Base-by-base conservation (phyloP, 1,140 invertebrate species). In the Hycleus cichorii region DNA sequence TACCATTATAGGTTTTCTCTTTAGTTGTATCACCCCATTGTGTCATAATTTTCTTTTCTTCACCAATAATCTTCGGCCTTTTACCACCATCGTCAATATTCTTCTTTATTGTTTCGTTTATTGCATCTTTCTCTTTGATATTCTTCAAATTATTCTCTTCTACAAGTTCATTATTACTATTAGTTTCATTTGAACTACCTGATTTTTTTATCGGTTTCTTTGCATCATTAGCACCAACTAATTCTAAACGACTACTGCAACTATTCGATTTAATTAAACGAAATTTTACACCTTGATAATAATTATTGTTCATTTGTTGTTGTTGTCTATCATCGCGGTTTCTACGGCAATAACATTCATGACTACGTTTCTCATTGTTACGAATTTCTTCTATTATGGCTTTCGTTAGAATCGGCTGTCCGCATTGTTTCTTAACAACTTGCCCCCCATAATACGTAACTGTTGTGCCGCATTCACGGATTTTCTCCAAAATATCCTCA, bases 391-490 rank as follows among this genome's bases (percentile, higher is more conserved):
- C 80, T 78, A 84, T 84, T 53, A 84, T 85, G 2, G 81, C 80
- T 71, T 82, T 83, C 5, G 74, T 76, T 47, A 76, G 75, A 6
- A 80, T 80, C 9, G 81, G 73, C 6, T 83, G 82, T 1, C 82
- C 81, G 51, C 79, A 79, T 68, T 81, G 81, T 10, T 80, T 83
- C 62, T 87, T 83, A 5, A 91, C 78, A 9, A 92, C 85, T 68
- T 87, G 84, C 2, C 89, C 89, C 0, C 90, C 90, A 63, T 91
- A 92, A 69, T 92, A 93, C 3, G 90, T 93, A 1, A 92, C 82
- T 4, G 88, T 88, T 0, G 89, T 90, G 4, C 90, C 91, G 65
- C 83, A 89, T 67, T 90, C 89, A 45, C 90, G 79, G 62, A 93
- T 91, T 75, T 90, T 91, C 60, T 87, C 83, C 40, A 93, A 71